Percentiles rank a stretch among this genome's conserved stretches.
These are phyloP conservation scores for Meteorus cinctellus DNA, from an alignment of 2,888 invertebrate genomes.

Conservation along the genomic window DNA sequence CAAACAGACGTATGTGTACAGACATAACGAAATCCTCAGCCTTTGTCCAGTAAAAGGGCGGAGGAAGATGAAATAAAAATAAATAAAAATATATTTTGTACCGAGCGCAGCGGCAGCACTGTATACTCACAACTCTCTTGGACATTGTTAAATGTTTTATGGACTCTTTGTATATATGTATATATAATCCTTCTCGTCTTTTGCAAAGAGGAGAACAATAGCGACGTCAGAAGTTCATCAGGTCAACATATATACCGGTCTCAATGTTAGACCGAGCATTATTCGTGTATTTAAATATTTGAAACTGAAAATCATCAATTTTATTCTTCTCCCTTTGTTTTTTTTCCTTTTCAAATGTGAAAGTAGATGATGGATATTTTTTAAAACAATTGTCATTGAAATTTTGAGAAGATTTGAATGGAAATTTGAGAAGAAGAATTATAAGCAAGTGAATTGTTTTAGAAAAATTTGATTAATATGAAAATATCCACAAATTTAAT, in stretches of 20 bases:
- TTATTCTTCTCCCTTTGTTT: slow-evolving; percentile 9
- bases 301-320: background rate
- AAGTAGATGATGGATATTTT: background rate
- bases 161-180: slow-evolving; percentile 39
- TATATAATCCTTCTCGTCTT: slow-evolving; percentile 30
- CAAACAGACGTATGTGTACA: slow-evolving; percentile 24
- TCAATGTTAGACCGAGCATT: background rate
- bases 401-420: too few species aligned
- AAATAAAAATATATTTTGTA: slow-evolving; percentile 7
- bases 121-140: slow-evolving; percentile 18
- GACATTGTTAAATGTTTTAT: slow-evolving; percentile 60
- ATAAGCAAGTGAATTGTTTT: too few species aligned
- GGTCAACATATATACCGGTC: slow-evolving; percentile 17
- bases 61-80: slow-evolving; percentile 28
- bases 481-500: too few species aligned
- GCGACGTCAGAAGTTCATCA: slow-evolving; percentile 30
- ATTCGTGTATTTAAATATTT: background rate
- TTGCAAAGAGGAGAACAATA: slow-evolving; percentile 29
- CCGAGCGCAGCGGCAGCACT: slow-evolving; percentile 10
- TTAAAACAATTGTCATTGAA: too few species aligned
- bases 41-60: slow-evolving; percentile 56
- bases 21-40: slow-evolving; percentile 38
- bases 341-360: background rate
- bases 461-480: too few species aligned
- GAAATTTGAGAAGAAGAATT: too few species aligned